A percentile compares a stretch with the other conserved stretches of the same genome.
Conservation (phyloP, 2,888 invertebrate species). For the Cabera pusaria region DNA sequence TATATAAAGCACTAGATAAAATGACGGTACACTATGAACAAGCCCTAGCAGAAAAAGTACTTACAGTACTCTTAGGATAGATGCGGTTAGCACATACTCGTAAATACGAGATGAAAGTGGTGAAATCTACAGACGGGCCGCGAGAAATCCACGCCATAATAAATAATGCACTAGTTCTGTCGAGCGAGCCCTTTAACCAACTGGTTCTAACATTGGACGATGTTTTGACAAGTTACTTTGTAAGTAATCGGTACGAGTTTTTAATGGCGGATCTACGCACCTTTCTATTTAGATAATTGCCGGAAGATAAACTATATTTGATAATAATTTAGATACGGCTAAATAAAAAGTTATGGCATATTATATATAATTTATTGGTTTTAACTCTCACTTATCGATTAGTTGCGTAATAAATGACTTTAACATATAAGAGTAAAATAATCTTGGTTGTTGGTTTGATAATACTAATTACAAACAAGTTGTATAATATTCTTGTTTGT, state of each 20-base stretch:
- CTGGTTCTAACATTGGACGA: conserved; percentile 55
- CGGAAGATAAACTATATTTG: conserved; percentile 19
- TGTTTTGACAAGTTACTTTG: conserved; percentile 53
- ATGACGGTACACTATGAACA: no score
- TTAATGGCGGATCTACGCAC: conserved; percentile 20
- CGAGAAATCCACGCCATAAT: conserved; percentile 76
- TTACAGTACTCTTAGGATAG: no score
- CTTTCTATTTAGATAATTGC: conserved; percentile 29
- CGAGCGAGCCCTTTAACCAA: conserved; percentile 66
- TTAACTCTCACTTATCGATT: conserved; percentile 8
- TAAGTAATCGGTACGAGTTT: conserved; percentile 32
- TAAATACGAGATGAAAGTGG: conserved; percentile 78
- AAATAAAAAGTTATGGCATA: conserved; percentile 17
- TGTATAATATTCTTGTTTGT: no score
- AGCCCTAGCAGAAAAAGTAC: no score
- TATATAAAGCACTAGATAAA: no score
- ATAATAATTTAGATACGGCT: conserved; percentile 14
- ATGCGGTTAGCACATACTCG: conserved; percentile 51
- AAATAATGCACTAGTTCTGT: conserved; percentile 78
- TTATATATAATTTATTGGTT: conserved; percentile 8
- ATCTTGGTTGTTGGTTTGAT: no score
- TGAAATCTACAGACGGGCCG: conserved; percentile 70
- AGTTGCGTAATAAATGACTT: conserved; percentile 6
- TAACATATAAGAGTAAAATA: no score
- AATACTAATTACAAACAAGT: no score